Percentiles rank a stretch among this genome's conserved stretches.
These are phyloP conservation scores for Hesperophylax magnus DNA, from an alignment of 1,140 invertebrate genomes.

Conservation along the genomic window DNA sequence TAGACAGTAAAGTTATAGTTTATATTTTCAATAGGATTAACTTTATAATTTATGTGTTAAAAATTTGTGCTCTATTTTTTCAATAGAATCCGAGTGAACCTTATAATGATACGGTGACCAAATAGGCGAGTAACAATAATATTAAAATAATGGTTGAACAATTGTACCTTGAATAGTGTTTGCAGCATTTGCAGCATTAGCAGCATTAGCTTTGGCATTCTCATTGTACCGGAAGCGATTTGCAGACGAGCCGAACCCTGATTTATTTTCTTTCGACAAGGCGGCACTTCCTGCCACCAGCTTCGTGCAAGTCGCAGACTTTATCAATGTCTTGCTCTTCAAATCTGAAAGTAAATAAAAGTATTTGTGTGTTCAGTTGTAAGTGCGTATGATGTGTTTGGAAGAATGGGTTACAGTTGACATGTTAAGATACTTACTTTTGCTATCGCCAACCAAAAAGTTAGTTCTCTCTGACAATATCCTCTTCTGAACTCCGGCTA, in stretches of 20 bases:
- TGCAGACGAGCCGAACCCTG: constrained; percentile 52
- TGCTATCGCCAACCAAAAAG: constrained; percentile 31
- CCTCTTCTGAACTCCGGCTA: constrained; percentile 34
- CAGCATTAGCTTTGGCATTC: not conserved
- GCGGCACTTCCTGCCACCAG: not conserved
- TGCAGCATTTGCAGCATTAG: not conserved
- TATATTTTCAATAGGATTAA: no score
- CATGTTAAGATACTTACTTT: constrained; percentile 34
- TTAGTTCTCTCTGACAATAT: constrained; percentile 53
- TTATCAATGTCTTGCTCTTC: constrained; percentile 1
- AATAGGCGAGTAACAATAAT: no score
- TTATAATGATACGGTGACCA: no score
- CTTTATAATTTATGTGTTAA: no score
- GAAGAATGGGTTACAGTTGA: not conserved
- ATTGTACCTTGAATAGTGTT: not conserved
- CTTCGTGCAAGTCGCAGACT: not conserved
- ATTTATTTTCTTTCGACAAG: constrained; percentile 45
- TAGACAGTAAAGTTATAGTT: no score
- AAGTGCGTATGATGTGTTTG: not conserved
- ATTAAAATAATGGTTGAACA: not conserved
- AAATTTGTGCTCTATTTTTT: no score
- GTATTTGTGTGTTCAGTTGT: not conserved
- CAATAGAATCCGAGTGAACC: no score
- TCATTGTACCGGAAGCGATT: constrained; percentile 41
- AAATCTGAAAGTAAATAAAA: constrained; percentile 21